phyloP scores from a whole-genome alignment of 2,113 vertebrate genomes.

The Stegostoma tigrinum region DNA sequence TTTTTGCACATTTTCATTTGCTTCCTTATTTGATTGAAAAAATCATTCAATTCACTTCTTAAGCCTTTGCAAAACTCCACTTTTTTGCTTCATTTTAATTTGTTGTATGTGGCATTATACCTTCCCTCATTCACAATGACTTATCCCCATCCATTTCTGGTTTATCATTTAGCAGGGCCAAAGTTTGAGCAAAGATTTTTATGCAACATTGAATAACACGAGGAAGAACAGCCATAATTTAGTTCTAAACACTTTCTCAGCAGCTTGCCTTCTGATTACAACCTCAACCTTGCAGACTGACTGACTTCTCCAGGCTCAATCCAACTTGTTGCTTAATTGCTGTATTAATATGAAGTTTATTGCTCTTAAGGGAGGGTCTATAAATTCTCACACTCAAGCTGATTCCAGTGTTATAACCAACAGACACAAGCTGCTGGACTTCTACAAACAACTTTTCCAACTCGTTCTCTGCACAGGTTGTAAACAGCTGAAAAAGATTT shows the following conservation, averaged over 20 bases:
- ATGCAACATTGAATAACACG: not conserved
- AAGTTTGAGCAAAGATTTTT: not conserved
- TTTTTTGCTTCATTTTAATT: not conserved
- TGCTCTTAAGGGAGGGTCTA: slow-evolving; percentile 9
- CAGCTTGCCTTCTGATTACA: not conserved
- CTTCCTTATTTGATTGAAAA: not conserved
- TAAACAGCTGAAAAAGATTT: not conserved
- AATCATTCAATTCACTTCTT: not conserved
- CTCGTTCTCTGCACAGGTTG: slow-evolving; percentile 13
- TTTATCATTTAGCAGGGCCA: not conserved
- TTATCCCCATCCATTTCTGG: not conserved
- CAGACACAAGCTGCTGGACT: slow-evolving; percentile 23
- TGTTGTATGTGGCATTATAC: not conserved
- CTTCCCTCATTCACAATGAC: not conserved
- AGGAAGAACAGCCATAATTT: not conserved
- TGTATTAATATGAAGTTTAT: slow-evolving; percentile 10
- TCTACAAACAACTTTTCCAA: slow-evolving; percentile 17
- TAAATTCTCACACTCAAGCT: slow-evolving; percentile 36
- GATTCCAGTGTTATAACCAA: slow-evolving; percentile 16
- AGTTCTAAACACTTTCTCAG: not conserved
- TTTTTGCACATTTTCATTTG: not conserved
- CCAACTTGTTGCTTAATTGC: slow-evolving; percentile 24
- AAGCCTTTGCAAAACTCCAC: not conserved
- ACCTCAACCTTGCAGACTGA: slow-evolving; percentile 20
- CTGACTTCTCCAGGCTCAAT: not conserved